Conservation (phyloP, 2,113 vertebrate species). For the Platysternon megacephalum region DNA sequence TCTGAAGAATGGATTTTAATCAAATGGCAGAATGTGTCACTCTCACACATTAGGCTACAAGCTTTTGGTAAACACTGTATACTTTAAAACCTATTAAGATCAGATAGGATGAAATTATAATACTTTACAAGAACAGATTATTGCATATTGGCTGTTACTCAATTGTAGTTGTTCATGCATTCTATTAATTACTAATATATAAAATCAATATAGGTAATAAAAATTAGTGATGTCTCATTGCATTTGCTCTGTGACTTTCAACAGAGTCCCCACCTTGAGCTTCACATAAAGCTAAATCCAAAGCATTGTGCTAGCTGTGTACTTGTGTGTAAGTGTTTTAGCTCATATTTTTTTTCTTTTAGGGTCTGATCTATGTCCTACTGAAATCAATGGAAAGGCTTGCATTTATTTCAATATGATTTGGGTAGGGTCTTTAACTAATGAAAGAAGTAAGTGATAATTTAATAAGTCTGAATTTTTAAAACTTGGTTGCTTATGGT, state of each 20-base stretch:
- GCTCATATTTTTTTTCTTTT: conserved; percentile 25
- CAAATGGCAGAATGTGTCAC: conserved; percentile 39
- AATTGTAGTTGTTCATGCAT: not conserved
- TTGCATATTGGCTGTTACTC: conserved; percentile 39
- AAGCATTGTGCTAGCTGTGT: conserved; percentile 60
- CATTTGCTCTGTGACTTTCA: conserved; percentile 15
- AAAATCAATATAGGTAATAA: conserved; percentile 41
- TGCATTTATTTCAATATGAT: conserved; percentile 48
- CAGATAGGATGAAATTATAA: conserved; percentile 21
- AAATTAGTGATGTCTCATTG: conserved; percentile 23
- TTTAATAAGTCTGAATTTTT: conserved; percentile 72
- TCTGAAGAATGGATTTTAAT: conserved; percentile 60
- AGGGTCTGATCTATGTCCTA: conserved; percentile 38
- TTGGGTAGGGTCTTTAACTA: conserved; percentile 44
- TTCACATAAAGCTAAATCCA: conserved; percentile 70
- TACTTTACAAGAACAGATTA: conserved; percentile 24
- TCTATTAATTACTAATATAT: conserved; percentile 36
- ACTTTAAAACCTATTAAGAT: conserved; percentile 20
- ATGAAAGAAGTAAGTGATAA: conserved; percentile 54
- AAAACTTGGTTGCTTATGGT: conserved; percentile 68
- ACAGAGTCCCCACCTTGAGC: conserved; percentile 39
- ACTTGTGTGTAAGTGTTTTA: not conserved
- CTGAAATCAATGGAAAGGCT: conserved; percentile 67
- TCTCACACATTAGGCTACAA: not conserved
- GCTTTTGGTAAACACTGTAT: not conserved